These are phyloP conservation scores for Ephydatia muelleri DNA, from an alignment of 37 sponge, comb jelly and placozoan species.

Conservation along the genomic window DNA sequence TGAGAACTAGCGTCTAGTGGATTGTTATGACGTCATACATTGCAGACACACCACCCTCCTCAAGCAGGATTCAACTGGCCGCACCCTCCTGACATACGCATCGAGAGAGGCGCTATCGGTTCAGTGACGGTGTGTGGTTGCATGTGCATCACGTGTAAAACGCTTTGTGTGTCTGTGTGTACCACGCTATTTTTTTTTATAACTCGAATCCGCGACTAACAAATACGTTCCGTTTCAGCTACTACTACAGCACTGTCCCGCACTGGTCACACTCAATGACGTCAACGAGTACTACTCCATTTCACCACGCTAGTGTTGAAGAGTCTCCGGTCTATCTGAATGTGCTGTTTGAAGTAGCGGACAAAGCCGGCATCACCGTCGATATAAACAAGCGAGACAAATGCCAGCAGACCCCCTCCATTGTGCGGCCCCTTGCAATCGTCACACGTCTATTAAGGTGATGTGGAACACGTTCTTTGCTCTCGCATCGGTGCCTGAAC, in stretches of 20 bases:
- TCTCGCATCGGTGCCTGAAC: neutral
- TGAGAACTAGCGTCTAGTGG: neutral
- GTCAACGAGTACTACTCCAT: constrained; percentile 20
- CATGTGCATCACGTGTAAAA: neutral
- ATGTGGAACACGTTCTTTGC: no score
- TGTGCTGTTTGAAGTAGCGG: constrained; percentile 3
- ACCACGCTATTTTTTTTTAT: neutral
- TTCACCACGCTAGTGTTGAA: constrained; percentile 48
- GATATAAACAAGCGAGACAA: neutral
- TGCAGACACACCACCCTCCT: neutral
- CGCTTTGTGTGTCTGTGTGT: neutral
- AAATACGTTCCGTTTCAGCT: constrained; percentile 12
- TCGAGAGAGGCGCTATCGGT: constrained; percentile 1
- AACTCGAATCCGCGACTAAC: neutral
- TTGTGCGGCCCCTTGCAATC: constrained; percentile 36
- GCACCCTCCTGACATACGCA: constrained; percentile 57
- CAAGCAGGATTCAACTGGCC: constrained; percentile 29
- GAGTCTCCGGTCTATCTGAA: constrained; percentile 5
- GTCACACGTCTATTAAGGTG: neutral
- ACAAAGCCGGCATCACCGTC: constrained; percentile 5
- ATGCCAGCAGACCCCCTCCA: constrained; percentile 41
- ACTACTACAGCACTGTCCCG: neutral
- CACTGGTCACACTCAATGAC: constrained; percentile 28
- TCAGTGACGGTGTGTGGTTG: constrained; percentile 36
- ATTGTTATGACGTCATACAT: neutral